Percentiles rank a stretch among this genome's conserved stretches.
These are phyloP conservation scores for Microcebus murinus DNA, from an alignment of 2,113 vertebrate species.

Conservation along the genomic window DNA sequence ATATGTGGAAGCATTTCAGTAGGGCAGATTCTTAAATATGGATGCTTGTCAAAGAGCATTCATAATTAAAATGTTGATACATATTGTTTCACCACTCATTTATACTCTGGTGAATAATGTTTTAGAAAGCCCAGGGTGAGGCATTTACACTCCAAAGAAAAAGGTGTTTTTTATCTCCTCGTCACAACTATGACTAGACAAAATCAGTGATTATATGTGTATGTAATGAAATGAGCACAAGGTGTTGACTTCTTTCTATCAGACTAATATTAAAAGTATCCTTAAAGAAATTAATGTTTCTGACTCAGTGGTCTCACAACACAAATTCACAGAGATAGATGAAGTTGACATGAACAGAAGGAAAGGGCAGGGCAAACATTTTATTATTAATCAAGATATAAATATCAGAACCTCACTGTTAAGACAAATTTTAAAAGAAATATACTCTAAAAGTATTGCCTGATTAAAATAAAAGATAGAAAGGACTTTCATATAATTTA, in stretches of 20 bases:
- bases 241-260: background rate
- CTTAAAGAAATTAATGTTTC: background rate
- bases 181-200: background rate
- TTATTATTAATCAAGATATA: background rate
- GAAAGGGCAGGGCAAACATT: background rate
- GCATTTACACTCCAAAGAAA: background rate
- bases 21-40: background rate
- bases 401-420: background rate
- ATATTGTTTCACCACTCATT: background rate
- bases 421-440: conserved; percentile 20
- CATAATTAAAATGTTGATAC: background rate
- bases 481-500: conserved; percentile 62
- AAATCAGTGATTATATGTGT: background rate
- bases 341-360: background rate
- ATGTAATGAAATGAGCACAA: background rate
- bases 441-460: background rate
- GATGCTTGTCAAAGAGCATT: background rate
- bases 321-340: background rate
- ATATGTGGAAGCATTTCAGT: background rate
- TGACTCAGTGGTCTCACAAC: background rate
- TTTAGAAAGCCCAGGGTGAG: background rate
- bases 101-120: background rate
- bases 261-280: background rate
- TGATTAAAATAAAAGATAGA: conserved; percentile 66
- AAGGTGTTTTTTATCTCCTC: background rate